Evolutionary conservation across 2,113 vertebrate genomes (phyloP), one percentile per base, ranked within the genome.

Genomic region (Cebidichthys violaceus): DNA sequence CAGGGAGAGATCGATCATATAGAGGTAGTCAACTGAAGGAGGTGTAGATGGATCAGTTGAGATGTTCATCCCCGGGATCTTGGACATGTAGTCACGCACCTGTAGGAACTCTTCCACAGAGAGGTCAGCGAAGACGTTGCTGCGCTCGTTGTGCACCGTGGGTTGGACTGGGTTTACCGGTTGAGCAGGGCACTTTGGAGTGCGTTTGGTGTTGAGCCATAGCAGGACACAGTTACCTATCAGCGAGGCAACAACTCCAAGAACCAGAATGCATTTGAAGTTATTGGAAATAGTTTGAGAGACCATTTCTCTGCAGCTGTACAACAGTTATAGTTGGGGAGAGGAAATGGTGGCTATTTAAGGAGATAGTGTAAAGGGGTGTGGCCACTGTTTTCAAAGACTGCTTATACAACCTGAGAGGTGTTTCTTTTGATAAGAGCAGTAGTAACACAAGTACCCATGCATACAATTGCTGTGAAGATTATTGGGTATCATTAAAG

Each of bases 21-120:
- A 71, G 3, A 71, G 69, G 33, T 57, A 71, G 62, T 93, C 96
- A 90, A 94, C 96, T 33, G 94, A 93, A 0, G 80, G 90, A 2
- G 95, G 90, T 18, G 33, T 37, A 17, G 22, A 3, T 39, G 50
- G 69, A 2, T 68, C 41, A 11, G 10, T 20, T 20, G 41, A 20
- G 65, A 68, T 47, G 65, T 9, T 27, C 65, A 67, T 67, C 24
- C 65, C 41, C 29, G 24, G 65, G 11, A 65, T 66, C 22, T 66
- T 66, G n/a, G 64, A 4, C n/a, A 66, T 66, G 64, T 66, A 66
- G 37, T 66, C 64, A 3, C n/a, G 22, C 37, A 66, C 64, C 37
- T 66, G 64, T 27, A 41, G 37, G 24, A 43, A 66, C n/a, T 66
- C 64, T 41, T 66, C 64, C 22, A 66, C 37, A 2, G 37, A 43